These are phyloP conservation scores for Zelleria hepariella DNA, from an alignment of 2,888 invertebrate genomes.

Conservation along the genomic window DNA sequence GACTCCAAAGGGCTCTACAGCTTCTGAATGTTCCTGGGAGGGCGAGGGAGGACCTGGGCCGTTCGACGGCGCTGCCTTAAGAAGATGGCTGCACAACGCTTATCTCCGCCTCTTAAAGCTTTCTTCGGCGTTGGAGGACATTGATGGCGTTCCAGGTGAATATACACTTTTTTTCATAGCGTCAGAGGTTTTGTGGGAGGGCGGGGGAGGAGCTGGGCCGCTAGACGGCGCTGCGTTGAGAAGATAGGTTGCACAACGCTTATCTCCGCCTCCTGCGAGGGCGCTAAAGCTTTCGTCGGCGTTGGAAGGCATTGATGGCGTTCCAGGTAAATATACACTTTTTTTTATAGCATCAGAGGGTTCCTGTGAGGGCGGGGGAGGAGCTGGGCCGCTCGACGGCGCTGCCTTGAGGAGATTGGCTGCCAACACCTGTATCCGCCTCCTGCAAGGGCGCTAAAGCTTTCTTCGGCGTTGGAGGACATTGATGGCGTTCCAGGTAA, in stretches of 20 bases:
- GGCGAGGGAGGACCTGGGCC: constrained; percentile 84
- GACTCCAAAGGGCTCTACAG: constrained; percentile 65
- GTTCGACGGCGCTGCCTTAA: constrained; percentile 85
- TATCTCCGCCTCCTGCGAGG: no score
- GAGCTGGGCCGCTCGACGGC: constrained; percentile 81
- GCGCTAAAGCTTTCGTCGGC: no score
- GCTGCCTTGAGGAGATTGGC: no score
- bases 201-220: no score
- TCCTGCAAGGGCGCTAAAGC: no score
- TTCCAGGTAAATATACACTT: no score
- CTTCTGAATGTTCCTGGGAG: constrained; percentile 67
- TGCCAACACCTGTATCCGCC: no score
- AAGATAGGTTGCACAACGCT: no score
- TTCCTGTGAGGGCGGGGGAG: constrained; percentile 78
- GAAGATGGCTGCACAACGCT: constrained; percentile 69
- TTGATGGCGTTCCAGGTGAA: constrained; percentile 80
- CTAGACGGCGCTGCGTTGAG: no score
- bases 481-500: constrained; percentile 51
- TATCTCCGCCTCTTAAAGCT: constrained; percentile 19
- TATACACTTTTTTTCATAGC: no score
- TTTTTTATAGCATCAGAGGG: constrained; percentile 60
- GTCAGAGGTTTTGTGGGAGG: no score
- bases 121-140: constrained; percentile 69
- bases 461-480: constrained; percentile 21
- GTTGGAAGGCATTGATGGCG: no score